These are phyloP conservation scores for Desoria tigrina DNA, from an alignment of 2,888 invertebrate genomes.

Conservation along the genomic window DNA sequence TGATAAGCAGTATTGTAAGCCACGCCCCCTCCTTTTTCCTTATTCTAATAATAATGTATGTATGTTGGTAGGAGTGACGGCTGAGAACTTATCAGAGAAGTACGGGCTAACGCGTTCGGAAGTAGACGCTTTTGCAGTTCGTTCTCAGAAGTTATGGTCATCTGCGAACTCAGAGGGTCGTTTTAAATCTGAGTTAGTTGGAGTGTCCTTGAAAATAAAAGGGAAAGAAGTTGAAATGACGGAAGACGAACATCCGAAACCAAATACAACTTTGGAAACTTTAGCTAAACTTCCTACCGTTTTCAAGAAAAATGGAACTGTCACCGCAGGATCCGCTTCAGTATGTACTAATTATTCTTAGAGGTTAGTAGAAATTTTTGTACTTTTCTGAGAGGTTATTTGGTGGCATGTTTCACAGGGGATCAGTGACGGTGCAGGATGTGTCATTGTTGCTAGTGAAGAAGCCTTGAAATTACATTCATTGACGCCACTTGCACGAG, in stretches of 20 bases:
- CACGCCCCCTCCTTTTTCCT: constrained; percentile 2
- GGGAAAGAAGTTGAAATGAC: constrained; percentile 75
- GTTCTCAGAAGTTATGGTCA: constrained; percentile 86
- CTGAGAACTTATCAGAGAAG: constrained; percentile 87
- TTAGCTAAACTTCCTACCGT: constrained; percentile 82
- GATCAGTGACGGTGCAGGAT: constrained; percentile 95
- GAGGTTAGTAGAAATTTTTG: no score
- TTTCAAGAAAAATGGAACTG: constrained; percentile 91
- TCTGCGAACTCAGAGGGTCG: constrained; percentile 81
- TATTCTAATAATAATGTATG: no score
- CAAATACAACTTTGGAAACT: constrained; percentile 80
- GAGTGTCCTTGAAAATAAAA: constrained; percentile 80
- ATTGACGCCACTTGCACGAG: constrained; percentile 84
- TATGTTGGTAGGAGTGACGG: constrained; percentile 69
- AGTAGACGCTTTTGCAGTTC: constrained; percentile 80
- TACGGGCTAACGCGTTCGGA: constrained; percentile 78
- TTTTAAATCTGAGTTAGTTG: constrained; percentile 86
- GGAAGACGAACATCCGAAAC: constrained; percentile 91
- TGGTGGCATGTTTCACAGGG: no score
- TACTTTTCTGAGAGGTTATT: neutral
- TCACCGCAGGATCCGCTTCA: constrained; percentile 92
- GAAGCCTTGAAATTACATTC: constrained; percentile 77
- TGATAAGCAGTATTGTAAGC: no score
- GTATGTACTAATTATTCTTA: constrained; percentile 62
- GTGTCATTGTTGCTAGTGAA: constrained; percentile 87